Evolutionary conservation across 1,140 invertebrate species (phyloP).

Genomic region (Cotesia glomerata): DNA sequence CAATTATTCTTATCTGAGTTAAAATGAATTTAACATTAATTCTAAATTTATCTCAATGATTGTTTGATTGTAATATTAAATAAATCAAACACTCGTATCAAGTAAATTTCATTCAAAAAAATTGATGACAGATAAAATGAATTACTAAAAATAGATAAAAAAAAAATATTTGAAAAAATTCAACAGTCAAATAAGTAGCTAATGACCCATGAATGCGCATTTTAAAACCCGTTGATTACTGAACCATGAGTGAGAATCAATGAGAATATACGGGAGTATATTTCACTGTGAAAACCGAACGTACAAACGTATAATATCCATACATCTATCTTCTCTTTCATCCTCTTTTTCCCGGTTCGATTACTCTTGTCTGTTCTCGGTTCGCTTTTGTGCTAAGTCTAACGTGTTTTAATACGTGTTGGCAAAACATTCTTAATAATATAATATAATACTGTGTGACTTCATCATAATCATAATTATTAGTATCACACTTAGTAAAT

Average conservation of each 20-base stretch:
- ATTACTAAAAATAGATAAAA: background rate
- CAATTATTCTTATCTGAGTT: no score
- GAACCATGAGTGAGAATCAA: slow-evolving; percentile 15
- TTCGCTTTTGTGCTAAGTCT: background rate
- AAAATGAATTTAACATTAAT: no score
- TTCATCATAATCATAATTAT: background rate
- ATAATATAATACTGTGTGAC: background rate
- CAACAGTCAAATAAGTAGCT: slow-evolving; percentile 13
- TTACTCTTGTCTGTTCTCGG: background rate
- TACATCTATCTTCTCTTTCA: background rate
- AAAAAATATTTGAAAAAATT: background rate
- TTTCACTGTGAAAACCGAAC: slow-evolving; percentile 17
- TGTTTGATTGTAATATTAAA: no score
- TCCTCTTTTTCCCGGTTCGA: background rate
- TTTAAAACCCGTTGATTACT: slow-evolving; percentile 7
- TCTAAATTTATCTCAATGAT: no score
- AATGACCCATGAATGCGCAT: background rate
- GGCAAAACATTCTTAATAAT: slow-evolving; percentile 9
- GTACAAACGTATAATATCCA: background rate
- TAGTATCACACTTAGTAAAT: no score
- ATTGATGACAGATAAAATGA: no score
- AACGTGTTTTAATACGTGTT: slow-evolving; percentile 17
- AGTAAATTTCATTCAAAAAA: no score
- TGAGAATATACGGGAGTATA: slow-evolving; percentile 1
- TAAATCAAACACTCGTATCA: no score